Base-by-base conservation (phyloP, 2,113 vertebrate species). In the Heterotis niloticus region DNA sequence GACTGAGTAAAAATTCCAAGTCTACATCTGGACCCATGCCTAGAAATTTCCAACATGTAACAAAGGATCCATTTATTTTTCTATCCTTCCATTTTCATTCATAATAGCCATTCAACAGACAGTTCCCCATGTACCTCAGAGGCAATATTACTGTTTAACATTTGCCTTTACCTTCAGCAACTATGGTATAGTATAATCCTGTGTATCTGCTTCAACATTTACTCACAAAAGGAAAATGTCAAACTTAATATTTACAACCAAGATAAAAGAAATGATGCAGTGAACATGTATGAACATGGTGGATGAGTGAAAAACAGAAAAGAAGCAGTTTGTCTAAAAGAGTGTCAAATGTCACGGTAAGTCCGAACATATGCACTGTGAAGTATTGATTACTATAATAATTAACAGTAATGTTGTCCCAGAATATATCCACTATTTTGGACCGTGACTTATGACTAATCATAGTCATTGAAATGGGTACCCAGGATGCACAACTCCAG, bases 1-100 rank as follows among this genome's bases (percentile, higher is more conserved):
- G 20, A 66, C 68, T 75, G 64, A 44, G 73, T 74, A 44, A 75
- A 82, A 71, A 79, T 16, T 28, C 57, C 26, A 9, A 28, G 24
- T 13, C 62, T 75, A 79, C 34, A 28, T 52, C 60, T 72, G 65
- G 12, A 70, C 76, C 5, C 29, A 18, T 44, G 56, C 52, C 65
- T 5, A 62, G 56, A 75, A 16, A 74, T 28, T 54, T n/a, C 54
- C 64, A 10, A 5, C 2, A 17, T 62, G 59, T 17, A 11, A 62
- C 1, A 62, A 20, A 62, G 10, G 14, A 62, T 3, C 59, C 59
- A 62, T 2, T 62, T 1, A 62, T 17, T 62, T 44, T 54, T 57
- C 52, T 57, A 23, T 24, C 51, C 23, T 12, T 20, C 71, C 9
- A 17, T 23, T 18, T 54, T 26, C 28, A 74, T 26, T 24, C 56